Evolutionary conservation across 2,888 invertebrate species (phyloP).

Genomic region (Dione juno): DNA sequence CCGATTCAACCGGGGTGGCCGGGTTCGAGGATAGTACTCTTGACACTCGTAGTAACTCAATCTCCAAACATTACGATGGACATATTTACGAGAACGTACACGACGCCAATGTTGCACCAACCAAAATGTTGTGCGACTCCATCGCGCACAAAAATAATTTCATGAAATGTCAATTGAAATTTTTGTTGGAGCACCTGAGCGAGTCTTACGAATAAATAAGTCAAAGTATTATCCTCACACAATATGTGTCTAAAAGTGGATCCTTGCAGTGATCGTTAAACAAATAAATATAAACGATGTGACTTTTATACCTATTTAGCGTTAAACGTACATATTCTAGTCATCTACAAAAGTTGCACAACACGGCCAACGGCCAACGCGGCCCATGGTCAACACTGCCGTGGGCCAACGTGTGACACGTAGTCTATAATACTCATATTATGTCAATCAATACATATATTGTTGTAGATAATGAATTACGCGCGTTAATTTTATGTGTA

Average conservation of each 20-base stretch:
- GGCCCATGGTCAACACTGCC: conserved; percentile 5
- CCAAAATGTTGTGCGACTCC: conserved; percentile 75
- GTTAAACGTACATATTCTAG: conserved; percentile 80
- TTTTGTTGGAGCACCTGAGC: conserved; percentile 86
- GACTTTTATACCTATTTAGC: conserved; percentile 75
- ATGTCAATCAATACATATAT: conserved; percentile 60
- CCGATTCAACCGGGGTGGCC: conserved; percentile 65
- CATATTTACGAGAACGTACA: conserved; percentile 68
- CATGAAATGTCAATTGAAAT: conserved; percentile 83
- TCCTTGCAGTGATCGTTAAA: conserved; percentile 84
- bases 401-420: conserved; percentile 67
- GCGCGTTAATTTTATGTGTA: conserved; percentile 66
- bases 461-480: conserved; percentile 61
- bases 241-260: conserved; percentile 78
- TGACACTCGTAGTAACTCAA: conserved; percentile 67
- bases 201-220: conserved; percentile 85
- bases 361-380: conserved; percentile 6
- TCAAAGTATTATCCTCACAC: conserved; percentile 77
- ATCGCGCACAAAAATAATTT: conserved; percentile 78
- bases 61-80: conserved; percentile 51
- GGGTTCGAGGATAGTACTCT: conserved; percentile 70
- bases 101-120: conserved; percentile 73
- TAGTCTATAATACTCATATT: conserved; percentile 75
- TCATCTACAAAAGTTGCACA: conserved; percentile 82
- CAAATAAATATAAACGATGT: conserved; percentile 70